phyloP scores from a whole-genome alignment of 1,140 invertebrate species.

The Globodera rostochiensis region DNA sequence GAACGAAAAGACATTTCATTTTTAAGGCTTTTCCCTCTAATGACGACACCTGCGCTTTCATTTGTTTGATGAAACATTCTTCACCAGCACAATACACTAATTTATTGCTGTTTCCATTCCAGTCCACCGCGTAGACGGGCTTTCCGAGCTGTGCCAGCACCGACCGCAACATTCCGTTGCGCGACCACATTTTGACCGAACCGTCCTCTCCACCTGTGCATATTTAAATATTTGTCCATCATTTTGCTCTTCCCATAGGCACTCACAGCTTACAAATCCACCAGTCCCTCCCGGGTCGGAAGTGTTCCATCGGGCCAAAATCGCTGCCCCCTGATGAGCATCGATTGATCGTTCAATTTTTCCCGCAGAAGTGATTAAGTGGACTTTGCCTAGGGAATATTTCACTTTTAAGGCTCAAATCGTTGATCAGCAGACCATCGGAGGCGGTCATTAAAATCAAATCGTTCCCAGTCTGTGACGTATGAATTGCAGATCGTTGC shows the following conservation, averaged over 20 bases:
- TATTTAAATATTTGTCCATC: slow-evolving; percentile 7
- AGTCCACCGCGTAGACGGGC: slow-evolving; percentile 79
- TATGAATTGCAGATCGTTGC: slow-evolving; percentile 12
- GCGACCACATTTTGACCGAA: slow-evolving; percentile 91
- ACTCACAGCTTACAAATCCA: slow-evolving; percentile 78
- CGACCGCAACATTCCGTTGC: slow-evolving; percentile 89
- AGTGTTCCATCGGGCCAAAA: slow-evolving; percentile 75
- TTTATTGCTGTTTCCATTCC: slow-evolving; percentile 82
- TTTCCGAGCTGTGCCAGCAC: slow-evolving; percentile 80
- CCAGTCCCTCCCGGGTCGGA: slow-evolving; percentile 82
- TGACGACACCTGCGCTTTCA: slow-evolving; percentile 77
- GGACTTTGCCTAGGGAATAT: slow-evolving; percentile 75
- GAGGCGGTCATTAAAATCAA: slow-evolving; percentile 38
- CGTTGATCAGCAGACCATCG: slow-evolving; percentile 25
- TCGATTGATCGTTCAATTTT: slow-evolving; percentile 87
- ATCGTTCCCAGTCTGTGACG: slow-evolving; percentile 11
- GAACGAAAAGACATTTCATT: slow-evolving; percentile 10
- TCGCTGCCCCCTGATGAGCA: slow-evolving; percentile 85
- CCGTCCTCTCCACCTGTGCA: slow-evolving; percentile 90
- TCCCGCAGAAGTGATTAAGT: slow-evolving; percentile 83
- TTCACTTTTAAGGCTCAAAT: slow-evolving; percentile 7
- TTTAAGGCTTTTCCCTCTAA: slow-evolving; percentile 69
- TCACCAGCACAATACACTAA: slow-evolving; percentile 83
- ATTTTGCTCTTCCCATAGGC: neutral
- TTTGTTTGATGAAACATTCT: slow-evolving; percentile 82